Percentiles rank a stretch among this genome's conserved stretches.
Evolutionary conservation across 2,888 invertebrate genomes (phyloP).

Genomic region (Bellardia pandia): DNA sequence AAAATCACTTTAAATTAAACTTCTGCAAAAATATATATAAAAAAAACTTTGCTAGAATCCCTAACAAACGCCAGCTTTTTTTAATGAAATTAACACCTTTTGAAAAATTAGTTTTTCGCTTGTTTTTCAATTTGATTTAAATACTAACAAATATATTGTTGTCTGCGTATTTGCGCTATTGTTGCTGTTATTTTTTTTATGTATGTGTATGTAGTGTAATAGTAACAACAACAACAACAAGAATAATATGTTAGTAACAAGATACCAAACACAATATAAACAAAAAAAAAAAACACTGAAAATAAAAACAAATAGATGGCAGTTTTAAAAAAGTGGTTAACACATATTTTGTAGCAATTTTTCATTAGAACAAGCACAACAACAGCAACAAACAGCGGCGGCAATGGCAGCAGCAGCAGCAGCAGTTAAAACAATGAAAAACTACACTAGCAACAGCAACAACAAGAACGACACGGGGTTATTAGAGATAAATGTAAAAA

Average conservation of each 20-base stretch:
- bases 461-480: constrained; percentile 14
- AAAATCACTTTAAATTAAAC: neutral
- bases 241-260: constrained; percentile 17
- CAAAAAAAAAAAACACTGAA: constrained; percentile 30
- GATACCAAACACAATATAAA: constrained; percentile 10
- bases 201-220: constrained; percentile 8
- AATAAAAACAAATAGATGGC: constrained; percentile 76
- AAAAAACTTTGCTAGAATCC: constrained; percentile 3
- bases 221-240: constrained; percentile 36
- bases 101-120: constrained; percentile 44
- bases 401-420: constrained; percentile 35
- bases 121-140: constrained; percentile 49
- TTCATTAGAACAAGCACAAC: constrained; percentile 77
- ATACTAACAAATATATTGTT: constrained; percentile 36
- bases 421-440: constrained; percentile 42
- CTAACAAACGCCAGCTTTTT: neutral
- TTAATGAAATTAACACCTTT: constrained; percentile 60
- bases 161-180: constrained; percentile 42
- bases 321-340: constrained; percentile 83
- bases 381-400: constrained; percentile 3
- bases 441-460: constrained; percentile 19
- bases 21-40: neutral
- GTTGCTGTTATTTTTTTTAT: neutral
- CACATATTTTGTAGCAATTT: constrained; percentile 83
- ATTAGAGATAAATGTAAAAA: constrained; percentile 33